Evolutionary conservation across 2,113 vertebrate species (phyloP).

Genomic region (Pterophyllum scalare): DNA sequence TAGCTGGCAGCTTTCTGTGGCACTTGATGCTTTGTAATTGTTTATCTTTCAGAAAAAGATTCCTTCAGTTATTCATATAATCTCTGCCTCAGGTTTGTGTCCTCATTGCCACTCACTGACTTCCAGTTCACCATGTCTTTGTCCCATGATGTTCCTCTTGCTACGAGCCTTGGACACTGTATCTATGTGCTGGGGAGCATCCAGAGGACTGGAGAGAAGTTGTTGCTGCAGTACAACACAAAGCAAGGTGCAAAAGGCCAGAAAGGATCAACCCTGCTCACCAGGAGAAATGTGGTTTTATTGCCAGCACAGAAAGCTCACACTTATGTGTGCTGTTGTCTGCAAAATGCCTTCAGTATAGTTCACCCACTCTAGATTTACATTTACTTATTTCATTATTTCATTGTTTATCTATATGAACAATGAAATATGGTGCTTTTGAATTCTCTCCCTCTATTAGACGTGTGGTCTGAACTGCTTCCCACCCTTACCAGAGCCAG

Average conservation of each 20-base stretch:
- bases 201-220: constrained; percentile 81
- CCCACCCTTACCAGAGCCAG: constrained; percentile 79
- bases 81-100: constrained; percentile 76
- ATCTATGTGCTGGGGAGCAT: constrained; percentile 82
- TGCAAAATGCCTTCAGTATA: neutral
- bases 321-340: neutral
- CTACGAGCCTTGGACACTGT: constrained; percentile 64
- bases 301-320: neutral
- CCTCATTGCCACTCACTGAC: constrained; percentile 81
- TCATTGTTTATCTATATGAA: neutral
- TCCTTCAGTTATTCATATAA: neutral
- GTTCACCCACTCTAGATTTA: neutral
- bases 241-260: constrained; percentile 58
- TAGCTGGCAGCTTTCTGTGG: neutral
- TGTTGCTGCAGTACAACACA: constrained; percentile 79
- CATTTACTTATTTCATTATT: too few relatives aligned
- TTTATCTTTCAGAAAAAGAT: neutral
- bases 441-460: constrained; percentile 52
- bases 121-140: constrained; percentile 82
- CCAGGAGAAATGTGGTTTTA: neutral
- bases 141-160: constrained; percentile 82
- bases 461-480: constrained; percentile 81
- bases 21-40: neutral
- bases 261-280: neutral
- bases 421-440: neutral